Evolutionary conservation across 2,888 invertebrate species (phyloP).

Genomic region (Morpho achilles): DNA sequence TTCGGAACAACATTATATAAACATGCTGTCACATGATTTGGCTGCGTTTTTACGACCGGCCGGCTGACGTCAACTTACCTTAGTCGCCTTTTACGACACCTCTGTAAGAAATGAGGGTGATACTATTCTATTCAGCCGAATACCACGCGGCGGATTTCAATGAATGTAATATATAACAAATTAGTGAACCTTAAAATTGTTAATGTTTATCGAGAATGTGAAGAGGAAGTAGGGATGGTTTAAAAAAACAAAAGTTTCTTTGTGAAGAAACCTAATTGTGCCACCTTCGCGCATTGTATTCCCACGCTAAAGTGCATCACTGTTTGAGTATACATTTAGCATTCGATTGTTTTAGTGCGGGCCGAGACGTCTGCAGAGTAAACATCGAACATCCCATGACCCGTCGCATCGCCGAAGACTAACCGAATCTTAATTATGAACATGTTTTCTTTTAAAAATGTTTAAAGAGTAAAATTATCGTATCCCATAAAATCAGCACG

Average conservation of each 20-base stretch:
- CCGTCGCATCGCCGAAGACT: constrained; percentile 21
- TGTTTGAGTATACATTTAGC: constrained; percentile 75
- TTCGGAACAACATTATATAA: no score
- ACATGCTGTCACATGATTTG: no score
- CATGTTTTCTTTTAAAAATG: neutral
- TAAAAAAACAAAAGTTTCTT: constrained; percentile 18
- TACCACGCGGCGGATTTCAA: neutral
- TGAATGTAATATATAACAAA: constrained; percentile 5
- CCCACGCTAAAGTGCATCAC: constrained; percentile 74
- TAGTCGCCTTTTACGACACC: no score
- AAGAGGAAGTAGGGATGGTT: neutral
- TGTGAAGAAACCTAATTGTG: constrained; percentile 59
- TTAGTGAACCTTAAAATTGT: neutral
- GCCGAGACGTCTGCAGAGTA: constrained; percentile 66
- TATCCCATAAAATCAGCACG: neutral
- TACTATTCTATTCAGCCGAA: no score
- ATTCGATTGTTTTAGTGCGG: constrained; percentile 78
- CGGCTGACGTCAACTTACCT: no score
- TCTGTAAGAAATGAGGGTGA: no score
- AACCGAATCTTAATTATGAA: constrained; percentile 9
- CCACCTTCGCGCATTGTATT: constrained; percentile 54
- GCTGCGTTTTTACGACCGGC: no score
- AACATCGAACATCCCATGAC: constrained; percentile 63
- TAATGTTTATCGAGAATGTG: no score
- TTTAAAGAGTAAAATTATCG: neutral